Conservation (phyloP, 1,140 invertebrate species). For the Nephotettix cincticeps region DNA sequence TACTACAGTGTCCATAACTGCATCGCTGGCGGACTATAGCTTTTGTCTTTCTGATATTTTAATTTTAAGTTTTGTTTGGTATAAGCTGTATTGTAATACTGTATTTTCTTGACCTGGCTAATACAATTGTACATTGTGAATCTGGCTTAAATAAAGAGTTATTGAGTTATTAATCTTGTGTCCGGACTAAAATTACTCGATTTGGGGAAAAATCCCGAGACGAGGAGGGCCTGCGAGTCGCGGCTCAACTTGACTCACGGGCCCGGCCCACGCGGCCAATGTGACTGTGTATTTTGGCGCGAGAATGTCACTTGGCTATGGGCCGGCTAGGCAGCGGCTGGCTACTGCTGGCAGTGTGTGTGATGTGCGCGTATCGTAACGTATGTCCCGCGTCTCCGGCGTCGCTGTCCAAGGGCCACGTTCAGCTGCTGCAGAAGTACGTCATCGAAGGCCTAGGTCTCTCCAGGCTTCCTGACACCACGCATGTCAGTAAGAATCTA, state of each 20-base stretch:
- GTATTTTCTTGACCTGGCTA: too few relatives aligned
- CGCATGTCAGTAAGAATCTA: neutral
- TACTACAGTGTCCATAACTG: too few relatives aligned
- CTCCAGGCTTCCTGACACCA: neutral
- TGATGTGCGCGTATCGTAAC: neutral
- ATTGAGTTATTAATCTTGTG: too few relatives aligned
- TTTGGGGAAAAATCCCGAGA: too few relatives aligned
- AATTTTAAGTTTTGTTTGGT: too few relatives aligned
- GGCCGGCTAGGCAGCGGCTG: neutral
- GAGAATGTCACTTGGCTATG: neutral
- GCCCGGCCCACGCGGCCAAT: neutral
- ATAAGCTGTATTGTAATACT: too few relatives aligned
- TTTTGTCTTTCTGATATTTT: too few relatives aligned
- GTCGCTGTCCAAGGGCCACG: neutral
- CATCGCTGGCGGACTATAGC: too few relatives aligned
- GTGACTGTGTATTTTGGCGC: neutral
- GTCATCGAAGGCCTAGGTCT: neutral
- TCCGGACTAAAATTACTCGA: too few relatives aligned
- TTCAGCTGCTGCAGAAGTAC: constrained; percentile 4
- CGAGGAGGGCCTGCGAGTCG: neutral
- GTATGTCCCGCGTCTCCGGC: neutral
- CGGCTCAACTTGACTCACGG: neutral
- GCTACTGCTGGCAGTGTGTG: neutral
- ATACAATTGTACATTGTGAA: too few relatives aligned
- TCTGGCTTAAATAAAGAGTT: too few relatives aligned